phyloP scores from a whole-genome alignment of 2,113 vertebrate genomes.

The Mus pahari region DNA sequence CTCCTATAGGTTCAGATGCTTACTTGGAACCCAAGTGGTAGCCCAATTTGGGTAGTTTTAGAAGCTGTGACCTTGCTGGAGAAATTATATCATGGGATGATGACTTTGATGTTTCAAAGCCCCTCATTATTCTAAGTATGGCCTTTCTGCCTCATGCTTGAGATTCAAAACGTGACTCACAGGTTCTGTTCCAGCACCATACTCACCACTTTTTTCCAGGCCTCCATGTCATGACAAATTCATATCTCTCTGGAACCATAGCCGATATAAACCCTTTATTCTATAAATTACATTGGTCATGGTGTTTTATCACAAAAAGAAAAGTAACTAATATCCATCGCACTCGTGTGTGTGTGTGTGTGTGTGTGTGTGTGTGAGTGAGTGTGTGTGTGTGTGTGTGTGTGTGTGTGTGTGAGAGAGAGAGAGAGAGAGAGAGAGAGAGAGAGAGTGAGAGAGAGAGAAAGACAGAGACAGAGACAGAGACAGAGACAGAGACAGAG shows the following conservation, averaged over 20 bases:
- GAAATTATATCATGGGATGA: neutral
- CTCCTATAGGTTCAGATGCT: neutral
- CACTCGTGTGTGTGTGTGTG: neutral
- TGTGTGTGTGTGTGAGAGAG: no score
- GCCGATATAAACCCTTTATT: neutral
- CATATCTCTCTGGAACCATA: neutral
- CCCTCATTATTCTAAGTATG: neutral
- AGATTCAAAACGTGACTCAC: neutral
- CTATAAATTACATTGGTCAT: neutral
- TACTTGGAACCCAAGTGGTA: neutral
- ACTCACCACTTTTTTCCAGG: neutral
- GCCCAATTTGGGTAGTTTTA: neutral
- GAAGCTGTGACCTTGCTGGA: neutral
- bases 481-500: no score
- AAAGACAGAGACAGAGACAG: no score
- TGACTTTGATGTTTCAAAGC: neutral
- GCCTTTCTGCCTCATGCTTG: neutral
- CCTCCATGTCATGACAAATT: neutral
- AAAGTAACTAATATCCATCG: neutral
- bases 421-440: no score
- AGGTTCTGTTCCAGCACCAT: neutral
- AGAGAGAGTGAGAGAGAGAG: no score
- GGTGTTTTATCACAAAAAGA: neutral
- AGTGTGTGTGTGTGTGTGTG: neutral
- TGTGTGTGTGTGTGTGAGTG: no score